phyloP scores from a whole-genome alignment of 2,888 invertebrate species.

The Pyrocoelia pectoralis region DNA sequence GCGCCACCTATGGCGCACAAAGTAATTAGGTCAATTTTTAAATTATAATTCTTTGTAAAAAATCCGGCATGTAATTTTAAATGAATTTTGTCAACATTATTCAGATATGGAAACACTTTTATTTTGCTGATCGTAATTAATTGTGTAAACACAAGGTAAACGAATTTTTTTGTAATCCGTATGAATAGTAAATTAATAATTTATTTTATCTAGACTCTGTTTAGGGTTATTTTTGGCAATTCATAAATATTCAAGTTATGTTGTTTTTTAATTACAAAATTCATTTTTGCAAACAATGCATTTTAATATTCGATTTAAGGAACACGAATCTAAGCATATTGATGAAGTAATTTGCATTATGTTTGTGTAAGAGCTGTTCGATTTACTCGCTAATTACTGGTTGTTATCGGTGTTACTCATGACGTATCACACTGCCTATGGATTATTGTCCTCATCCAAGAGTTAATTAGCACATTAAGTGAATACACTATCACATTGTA shows the following conservation, averaged over 20 bases:
- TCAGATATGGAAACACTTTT: too few relatives aligned
- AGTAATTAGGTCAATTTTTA: too few relatives aligned
- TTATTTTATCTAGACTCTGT: not conserved
- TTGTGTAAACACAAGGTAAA: not conserved
- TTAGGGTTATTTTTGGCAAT: not conserved
- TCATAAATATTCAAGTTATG: slow-evolving; percentile 12
- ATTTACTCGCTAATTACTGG: slow-evolving; percentile 36
- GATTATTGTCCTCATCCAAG: slow-evolving; percentile 35
- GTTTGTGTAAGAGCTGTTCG: slow-evolving; percentile 34
- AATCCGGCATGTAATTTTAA: too few relatives aligned
- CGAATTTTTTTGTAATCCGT: not conserved
- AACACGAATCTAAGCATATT: slow-evolving; percentile 27
- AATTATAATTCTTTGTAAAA: too few relatives aligned
- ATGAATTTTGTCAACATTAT: too few relatives aligned
- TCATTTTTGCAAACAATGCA: slow-evolving; percentile 4
- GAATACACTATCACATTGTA: slow-evolving; percentile 36
- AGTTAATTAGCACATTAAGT: slow-evolving; percentile 38
- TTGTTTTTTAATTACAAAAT: slow-evolving; percentile 22
- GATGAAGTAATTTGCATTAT: slow-evolving; percentile 36
- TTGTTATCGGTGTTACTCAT: slow-evolving; percentile 36
- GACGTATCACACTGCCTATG: slow-evolving; percentile 34
- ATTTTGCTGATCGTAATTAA: too few relatives aligned
- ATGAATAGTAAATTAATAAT: not conserved
- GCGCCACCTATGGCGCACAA: too few relatives aligned
- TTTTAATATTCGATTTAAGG: slow-evolving; percentile 12